phyloP scores from a whole-genome alignment of 2,888 invertebrate genomes.

The Uropetala carovei region DNA sequence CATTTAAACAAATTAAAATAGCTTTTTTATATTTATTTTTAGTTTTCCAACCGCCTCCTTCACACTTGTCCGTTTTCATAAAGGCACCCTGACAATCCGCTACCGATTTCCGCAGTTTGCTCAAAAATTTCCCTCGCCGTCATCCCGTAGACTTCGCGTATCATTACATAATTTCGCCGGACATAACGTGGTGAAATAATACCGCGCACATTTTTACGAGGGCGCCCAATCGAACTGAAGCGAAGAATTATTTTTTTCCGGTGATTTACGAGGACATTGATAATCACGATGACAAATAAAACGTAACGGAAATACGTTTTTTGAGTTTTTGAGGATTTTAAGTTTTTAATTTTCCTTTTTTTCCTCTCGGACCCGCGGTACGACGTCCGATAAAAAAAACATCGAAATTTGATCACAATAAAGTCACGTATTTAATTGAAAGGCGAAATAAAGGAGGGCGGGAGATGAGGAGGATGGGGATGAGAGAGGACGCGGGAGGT shows the following conservation, averaged over 20 bases:
- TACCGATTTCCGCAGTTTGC: neutral
- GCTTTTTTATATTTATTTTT: too few species aligned
- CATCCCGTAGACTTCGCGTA: neutral
- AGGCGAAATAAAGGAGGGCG: constrained; percentile 33
- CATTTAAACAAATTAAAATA: too few species aligned
- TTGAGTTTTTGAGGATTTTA: constrained; percentile 19
- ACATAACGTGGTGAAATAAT: constrained; percentile 35
- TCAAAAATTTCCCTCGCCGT: neutral
- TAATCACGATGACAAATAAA: constrained; percentile 38
- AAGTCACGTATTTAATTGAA: constrained; percentile 64
- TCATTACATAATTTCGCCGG: constrained; percentile 33
- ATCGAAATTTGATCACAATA: constrained; percentile 48
- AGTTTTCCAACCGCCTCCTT: neutral
- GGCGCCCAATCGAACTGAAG: constrained; percentile 12
- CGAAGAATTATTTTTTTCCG: constrained; percentile 52
- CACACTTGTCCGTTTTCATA: neutral
- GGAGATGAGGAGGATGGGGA: neutral
- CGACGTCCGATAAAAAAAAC: neutral
- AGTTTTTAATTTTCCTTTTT: constrained; percentile 3
- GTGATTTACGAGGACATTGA: constrained; percentile 50
- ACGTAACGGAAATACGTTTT: constrained; percentile 40
- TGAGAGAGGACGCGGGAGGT: neutral
- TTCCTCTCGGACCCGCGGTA: neutral
- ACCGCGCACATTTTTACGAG: neutral
- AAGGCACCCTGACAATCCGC: neutral